Evolutionary conservation across 2,888 invertebrate genomes (phyloP).

Genomic region (Drosophila lacicola): DNA sequence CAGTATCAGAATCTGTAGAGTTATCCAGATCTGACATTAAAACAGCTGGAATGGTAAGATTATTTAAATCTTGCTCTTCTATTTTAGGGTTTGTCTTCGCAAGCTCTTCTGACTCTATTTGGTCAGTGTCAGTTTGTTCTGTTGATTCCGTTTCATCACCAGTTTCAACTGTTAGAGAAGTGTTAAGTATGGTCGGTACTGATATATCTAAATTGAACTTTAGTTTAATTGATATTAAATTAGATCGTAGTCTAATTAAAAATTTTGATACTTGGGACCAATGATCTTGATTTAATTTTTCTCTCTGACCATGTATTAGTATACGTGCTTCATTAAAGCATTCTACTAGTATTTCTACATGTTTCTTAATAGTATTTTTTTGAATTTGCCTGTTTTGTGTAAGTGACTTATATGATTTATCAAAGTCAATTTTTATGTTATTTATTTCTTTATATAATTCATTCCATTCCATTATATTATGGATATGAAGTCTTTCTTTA

Average conservation of each 20-base stretch:
- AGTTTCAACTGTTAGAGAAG: slow-evolving; percentile 21
- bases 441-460: slow-evolving; percentile 17
- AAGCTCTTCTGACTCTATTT: slow-evolving; percentile 20
- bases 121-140: slow-evolving; percentile 11
- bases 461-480: slow-evolving; percentile 22
- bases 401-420: no score
- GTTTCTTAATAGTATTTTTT: slow-evolving; percentile 6
- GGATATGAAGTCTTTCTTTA: background rate
- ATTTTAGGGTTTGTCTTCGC: slow-evolving; percentile 13
- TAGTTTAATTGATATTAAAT: slow-evolving; percentile 19
- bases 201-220: slow-evolving; percentile 18
- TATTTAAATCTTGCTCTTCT: slow-evolving; percentile 28
- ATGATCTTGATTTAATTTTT: no score
- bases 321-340: no score
- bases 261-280: no score
- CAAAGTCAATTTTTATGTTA: slow-evolving; percentile 17
- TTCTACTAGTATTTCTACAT: slow-evolving; percentile 1
- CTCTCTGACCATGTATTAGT: no score
- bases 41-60: slow-evolving; percentile 11
- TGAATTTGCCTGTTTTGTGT: slow-evolving; percentile 17
- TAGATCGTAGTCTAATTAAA: background rate
- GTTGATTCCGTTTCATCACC: slow-evolving; percentile 27
- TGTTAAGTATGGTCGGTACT: slow-evolving; percentile 24
- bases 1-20: no score
- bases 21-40: no score